Evolutionary conservation across 2,797 vertebrate genomes (phyloP).

Genomic region (Acestrorhynchus altus): DNA sequence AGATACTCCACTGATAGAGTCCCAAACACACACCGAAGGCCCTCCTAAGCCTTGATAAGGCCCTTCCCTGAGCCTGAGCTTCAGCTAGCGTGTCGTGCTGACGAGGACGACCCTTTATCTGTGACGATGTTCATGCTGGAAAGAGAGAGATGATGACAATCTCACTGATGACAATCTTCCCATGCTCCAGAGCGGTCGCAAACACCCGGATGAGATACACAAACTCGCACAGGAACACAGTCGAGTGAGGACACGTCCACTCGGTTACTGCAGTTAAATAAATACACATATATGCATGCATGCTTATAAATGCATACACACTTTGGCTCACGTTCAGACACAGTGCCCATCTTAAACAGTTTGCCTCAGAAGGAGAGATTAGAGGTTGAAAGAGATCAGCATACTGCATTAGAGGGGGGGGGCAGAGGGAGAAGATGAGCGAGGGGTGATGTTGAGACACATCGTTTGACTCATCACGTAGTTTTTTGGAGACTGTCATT

Average conservation of each 20-base stretch:
- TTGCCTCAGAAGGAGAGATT: constrained; percentile 43
- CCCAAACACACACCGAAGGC: constrained; percentile 45
- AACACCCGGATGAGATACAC: constrained; percentile 37
- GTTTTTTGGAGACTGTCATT: constrained; percentile 79
- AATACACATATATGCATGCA: constrained; percentile 15
- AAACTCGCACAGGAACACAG: constrained; percentile 13
- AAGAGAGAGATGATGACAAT: constrained; percentile 53
- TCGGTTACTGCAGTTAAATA: constrained; percentile 26
- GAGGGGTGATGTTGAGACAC: constrained; percentile 67
- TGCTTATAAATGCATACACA: background rate
- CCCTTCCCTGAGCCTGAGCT: constrained; percentile 22
- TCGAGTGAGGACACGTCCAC: constrained; percentile 7
- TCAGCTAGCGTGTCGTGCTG: constrained; percentile 60
- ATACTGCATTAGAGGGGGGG: constrained; percentile 17
- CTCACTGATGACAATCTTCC: constrained; percentile 73
- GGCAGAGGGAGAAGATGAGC: constrained; percentile 38
- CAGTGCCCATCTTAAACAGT: constrained; percentile 13
- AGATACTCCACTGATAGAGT: constrained; percentile 69
- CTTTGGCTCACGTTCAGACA: constrained; percentile 26
- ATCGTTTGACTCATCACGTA: constrained; percentile 73
- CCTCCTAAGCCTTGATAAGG: constrained; percentile 43
- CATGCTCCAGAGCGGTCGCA: constrained; percentile 49
- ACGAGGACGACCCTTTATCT: constrained; percentile 75
- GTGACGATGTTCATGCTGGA: constrained; percentile 67
- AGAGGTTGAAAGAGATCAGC: constrained; percentile 48